Evolutionary conservation across 2,888 invertebrate species (phyloP).

Genomic region (Muschampia staudingeri): DNA sequence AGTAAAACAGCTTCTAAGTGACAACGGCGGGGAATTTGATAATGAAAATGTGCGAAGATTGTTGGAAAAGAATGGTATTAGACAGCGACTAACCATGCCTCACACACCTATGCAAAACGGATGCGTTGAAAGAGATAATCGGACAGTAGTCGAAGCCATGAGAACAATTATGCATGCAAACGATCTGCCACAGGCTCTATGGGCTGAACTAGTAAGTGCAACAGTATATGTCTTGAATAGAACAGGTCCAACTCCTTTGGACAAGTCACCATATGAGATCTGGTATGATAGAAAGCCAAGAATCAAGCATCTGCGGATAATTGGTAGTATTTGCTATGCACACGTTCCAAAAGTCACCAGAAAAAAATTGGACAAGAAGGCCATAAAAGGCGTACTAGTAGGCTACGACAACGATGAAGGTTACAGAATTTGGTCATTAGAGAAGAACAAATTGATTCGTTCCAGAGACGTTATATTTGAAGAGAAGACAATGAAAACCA

Average conservation of each 20-base stretch:
- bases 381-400: not conserved
- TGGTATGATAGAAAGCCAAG: not conserved
- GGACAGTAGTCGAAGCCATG: not conserved
- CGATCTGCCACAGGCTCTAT: not conserved
- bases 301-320: conserved; percentile 9
- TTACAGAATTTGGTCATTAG: not conserved
- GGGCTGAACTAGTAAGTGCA: not conserved
- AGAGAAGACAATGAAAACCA: not conserved
- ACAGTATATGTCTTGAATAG: not conserved
- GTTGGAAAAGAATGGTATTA: not conserved
- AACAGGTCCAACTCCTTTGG: not conserved
- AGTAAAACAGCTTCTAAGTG: not conserved
- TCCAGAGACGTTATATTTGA: not conserved
- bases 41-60: not conserved
- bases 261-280: not conserved
- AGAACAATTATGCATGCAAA: not conserved
- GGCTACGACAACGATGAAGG: conserved; percentile 5
- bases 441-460: not conserved
- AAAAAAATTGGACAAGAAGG: not conserved
- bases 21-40: not conserved
- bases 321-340: not conserved
- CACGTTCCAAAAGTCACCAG: not conserved
- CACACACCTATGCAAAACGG: conserved; percentile 13
- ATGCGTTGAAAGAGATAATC: not conserved
- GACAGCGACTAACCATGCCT: not conserved